Conservation (phyloP, 1,140 invertebrate species). For the Drosophila ironensis region DNA sequence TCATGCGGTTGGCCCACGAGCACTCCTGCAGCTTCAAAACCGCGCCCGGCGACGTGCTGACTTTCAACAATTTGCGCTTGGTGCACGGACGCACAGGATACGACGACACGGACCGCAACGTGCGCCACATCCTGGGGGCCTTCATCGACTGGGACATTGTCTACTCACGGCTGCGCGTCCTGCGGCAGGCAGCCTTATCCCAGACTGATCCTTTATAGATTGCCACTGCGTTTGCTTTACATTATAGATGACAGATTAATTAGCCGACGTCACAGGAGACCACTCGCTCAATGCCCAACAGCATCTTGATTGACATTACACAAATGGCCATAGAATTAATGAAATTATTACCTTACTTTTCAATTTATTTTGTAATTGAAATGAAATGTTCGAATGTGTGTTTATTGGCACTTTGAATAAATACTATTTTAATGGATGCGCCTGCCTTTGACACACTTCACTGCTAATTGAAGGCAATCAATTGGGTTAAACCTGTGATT, state of each 20-base stretch:
- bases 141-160: constrained; percentile 89
- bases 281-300: background rate
- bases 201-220: background rate
- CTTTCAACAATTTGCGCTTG: constrained; percentile 87
- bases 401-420: constrained; percentile 24
- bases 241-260: constrained; percentile 1
- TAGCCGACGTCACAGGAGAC: background rate
- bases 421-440: constrained; percentile 16
- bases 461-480: constrained; percentile 20
- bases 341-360: constrained; percentile 12
- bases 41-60: constrained; percentile 85
- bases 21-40: constrained; percentile 85
- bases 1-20: constrained; percentile 83
- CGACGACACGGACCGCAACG: constrained; percentile 83
- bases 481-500: constrained; percentile 27
- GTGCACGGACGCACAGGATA: constrained; percentile 86
- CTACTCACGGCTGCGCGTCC: constrained; percentile 84
- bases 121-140: constrained; percentile 86
- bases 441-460: constrained; percentile 17
- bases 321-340: background rate
- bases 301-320: constrained; percentile 21
- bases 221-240: background rate
- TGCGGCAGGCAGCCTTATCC: constrained; percentile 16
- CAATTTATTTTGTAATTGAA: constrained; percentile 7
- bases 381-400: constrained; percentile 7